Evolutionary conservation across 35 echinoderm and acorn worm genomes (phyloP).

Genomic region (Lytechinus pictus): DNA sequence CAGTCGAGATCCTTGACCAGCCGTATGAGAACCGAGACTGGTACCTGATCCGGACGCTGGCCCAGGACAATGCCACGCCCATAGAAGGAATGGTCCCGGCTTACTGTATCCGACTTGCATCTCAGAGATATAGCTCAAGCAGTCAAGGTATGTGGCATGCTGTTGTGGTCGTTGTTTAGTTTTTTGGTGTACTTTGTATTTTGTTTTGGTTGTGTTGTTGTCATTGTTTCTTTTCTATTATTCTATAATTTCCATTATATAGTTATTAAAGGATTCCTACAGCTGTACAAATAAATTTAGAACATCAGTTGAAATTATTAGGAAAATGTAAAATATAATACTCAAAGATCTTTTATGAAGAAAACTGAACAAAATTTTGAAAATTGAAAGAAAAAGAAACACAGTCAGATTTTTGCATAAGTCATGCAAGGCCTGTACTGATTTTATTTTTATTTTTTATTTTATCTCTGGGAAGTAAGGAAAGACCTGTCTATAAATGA

Average conservation of each 20-base stretch:
- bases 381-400: too few species aligned
- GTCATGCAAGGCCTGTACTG: too few species aligned
- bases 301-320: too few species aligned
- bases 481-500: too few species aligned
- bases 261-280: not conserved
- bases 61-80: constrained; percentile 41
- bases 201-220: not conserved
- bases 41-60: constrained; percentile 70
- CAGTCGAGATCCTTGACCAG: constrained; percentile 81
- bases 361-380: too few species aligned
- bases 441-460: too few species aligned
- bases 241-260: not conserved
- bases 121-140: not conserved
- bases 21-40: constrained; percentile 67
- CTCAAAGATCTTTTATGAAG: too few species aligned
- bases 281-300: too few species aligned
- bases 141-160: constrained; percentile 23
- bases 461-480: too few species aligned
- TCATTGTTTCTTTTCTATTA: not conserved
- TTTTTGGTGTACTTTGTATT: not conserved
- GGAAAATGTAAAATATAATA: too few species aligned
- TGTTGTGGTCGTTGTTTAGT: not conserved
- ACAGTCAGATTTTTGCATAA: too few species aligned
- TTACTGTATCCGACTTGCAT: constrained; percentile 36
- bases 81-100: constrained; percentile 75